Conservation (phyloP, 1,140 invertebrate genomes). For the Capitella teleta region DNA sequence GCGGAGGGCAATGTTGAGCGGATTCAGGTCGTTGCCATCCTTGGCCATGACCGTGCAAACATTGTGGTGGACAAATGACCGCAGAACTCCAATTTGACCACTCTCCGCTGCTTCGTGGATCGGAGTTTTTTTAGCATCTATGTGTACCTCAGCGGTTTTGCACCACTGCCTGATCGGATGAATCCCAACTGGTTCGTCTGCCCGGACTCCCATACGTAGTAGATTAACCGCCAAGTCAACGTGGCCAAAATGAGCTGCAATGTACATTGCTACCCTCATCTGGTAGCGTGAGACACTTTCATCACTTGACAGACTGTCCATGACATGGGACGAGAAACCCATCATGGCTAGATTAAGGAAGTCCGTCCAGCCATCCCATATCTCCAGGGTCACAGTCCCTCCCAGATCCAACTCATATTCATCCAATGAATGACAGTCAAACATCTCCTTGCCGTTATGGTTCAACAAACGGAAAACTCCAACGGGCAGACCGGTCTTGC, state of each 20-base stretch:
- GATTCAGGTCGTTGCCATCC: conserved; percentile 30
- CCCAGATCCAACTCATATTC: conserved; percentile 30
- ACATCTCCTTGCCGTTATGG: conserved; percentile 26
- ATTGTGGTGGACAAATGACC: conserved; percentile 34
- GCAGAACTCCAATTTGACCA: conserved; percentile 32
- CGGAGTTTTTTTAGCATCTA: conserved; percentile 28
- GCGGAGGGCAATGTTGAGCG: conserved; percentile 34
- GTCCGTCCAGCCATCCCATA: conserved; percentile 42
- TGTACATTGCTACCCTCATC: conserved; percentile 34
- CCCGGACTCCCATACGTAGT: conserved; percentile 23
- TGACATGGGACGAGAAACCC: conserved; percentile 30
- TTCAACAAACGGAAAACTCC: conserved; percentile 33
- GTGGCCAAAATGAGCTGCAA: conserved; percentile 36
- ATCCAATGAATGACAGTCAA: conserved; percentile 27
- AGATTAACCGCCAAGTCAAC: conserved; percentile 33
- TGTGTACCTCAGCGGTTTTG: conserved; percentile 18
- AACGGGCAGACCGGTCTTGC: conserved; percentile 34
- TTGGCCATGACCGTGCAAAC: conserved; percentile 31
- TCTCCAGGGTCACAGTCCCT: conserved; percentile 29
- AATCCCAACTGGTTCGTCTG: conserved; percentile 32
- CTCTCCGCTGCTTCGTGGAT: conserved; percentile 34
- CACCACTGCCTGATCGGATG: conserved; percentile 37
- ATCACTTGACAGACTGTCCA: conserved; percentile 23
- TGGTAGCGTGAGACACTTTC: conserved; percentile 32
- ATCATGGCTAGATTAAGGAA: conserved; percentile 31